Evolutionary conservation across 2,113 vertebrate genomes (phyloP).

Genomic region (Benitochromis conjunctus): DNA sequence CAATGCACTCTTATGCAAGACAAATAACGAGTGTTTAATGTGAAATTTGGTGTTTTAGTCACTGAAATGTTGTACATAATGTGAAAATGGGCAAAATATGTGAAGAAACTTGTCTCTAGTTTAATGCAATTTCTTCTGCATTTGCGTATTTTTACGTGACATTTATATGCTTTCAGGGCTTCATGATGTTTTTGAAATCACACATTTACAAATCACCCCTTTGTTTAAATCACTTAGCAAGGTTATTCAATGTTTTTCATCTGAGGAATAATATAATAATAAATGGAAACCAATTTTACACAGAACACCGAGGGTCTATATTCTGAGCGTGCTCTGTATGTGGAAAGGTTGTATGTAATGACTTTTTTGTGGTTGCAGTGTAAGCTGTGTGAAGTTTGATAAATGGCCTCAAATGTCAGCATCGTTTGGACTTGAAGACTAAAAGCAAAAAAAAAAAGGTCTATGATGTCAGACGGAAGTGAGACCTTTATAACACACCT

Average conservation of each 20-base stretch:
- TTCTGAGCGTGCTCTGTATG: not conserved
- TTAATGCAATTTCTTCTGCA: not conserved
- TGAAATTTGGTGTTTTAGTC: not conserved
- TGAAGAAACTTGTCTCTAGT: not conserved
- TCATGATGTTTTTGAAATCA: not conserved
- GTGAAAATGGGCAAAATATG: not conserved
- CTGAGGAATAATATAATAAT: not conserved
- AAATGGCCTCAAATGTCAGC: not conserved
- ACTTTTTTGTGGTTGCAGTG: not conserved
- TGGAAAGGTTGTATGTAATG: not conserved
- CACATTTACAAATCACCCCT: not conserved
- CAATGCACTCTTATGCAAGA: not conserved
- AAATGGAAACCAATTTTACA: not conserved
- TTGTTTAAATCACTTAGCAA: not conserved
- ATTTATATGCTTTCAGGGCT: not conserved
- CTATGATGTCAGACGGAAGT: not conserved
- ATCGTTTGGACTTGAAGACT: not conserved
- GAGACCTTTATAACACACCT: not conserved
- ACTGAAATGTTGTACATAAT: not conserved
- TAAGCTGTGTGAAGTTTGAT: not conserved
- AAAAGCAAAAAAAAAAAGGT: not conserved
- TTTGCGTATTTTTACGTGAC: not conserved
- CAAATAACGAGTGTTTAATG: not conserved
- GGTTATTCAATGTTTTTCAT: not conserved
- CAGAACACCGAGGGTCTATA: not conserved